Evolutionary conservation across 2,797 vertebrate genomes (phyloP).

Genomic region (Sebastolobus altivelis): DNA sequence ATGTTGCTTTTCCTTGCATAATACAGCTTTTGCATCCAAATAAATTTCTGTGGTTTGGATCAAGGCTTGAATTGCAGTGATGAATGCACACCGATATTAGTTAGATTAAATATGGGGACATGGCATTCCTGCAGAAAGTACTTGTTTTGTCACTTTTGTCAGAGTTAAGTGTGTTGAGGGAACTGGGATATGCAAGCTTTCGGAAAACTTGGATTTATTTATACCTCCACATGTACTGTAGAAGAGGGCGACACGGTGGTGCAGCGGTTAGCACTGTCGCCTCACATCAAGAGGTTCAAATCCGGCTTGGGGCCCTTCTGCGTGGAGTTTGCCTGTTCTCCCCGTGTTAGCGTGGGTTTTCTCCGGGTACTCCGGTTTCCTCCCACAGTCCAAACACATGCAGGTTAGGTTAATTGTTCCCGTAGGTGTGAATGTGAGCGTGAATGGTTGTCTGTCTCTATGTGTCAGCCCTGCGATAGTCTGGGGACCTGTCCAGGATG

Average conservation of each 20-base stretch:
- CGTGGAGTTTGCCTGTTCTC: too few relatives aligned
- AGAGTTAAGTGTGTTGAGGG: constrained; percentile 34
- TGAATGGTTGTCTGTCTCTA: too few relatives aligned
- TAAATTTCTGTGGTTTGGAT: constrained; percentile 84
- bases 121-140: constrained; percentile 5
- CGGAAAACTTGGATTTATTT: not conserved
- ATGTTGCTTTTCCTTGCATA: constrained; percentile 77
- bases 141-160: not conserved
- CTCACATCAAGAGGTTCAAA: too few relatives aligned
- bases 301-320: accelerated
- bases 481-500: too few relatives aligned
- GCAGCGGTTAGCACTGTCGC: too few relatives aligned
- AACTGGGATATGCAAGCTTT: constrained; percentile 34
- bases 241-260: not conserved
- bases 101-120: constrained; percentile 7
- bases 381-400: too few relatives aligned
- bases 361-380: too few relatives aligned
- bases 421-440: accelerated
- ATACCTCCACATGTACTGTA: not conserved
- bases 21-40: constrained; percentile 84
- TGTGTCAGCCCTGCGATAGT: too few relatives aligned
- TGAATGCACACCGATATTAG: constrained; percentile 49
- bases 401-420: too few relatives aligned
- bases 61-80: constrained; percentile 73
- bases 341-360: too few relatives aligned